Base-by-base conservation (phyloP, 2,888 invertebrate genomes). In the Physocephala rufipes region DNA sequence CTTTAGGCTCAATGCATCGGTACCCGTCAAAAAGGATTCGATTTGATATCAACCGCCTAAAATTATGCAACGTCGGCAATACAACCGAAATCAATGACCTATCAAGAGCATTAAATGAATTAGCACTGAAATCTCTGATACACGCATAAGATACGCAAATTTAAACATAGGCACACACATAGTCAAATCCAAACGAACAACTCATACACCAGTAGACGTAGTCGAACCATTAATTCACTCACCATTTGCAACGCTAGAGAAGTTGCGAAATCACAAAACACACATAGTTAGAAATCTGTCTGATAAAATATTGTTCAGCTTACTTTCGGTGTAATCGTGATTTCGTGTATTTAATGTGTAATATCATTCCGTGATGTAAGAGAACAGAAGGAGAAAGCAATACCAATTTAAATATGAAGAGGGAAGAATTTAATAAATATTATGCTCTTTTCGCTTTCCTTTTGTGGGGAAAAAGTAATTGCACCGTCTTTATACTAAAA, bases 51-150 rank as follows among this genome's bases (percentile, higher is more conserved):
- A 28, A 26, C 3, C 26, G 63, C 63, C 63, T 21, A 63, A 63
- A 63, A 63, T 45, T 47, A 63, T 63, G 63, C 63, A 63, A 45
- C 24, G 26, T 2, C 63, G 47, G 63, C 47, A 47, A 63, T 45
- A 47, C 47, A 63, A 47, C n/a, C 19, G 58, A 63, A 63, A 63
- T 63, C 63, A 63, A 63, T 63, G 45, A 63, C 63, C 47, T 13
- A 9, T 15, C 16, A 49, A 4, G 19, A 49, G 49, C 15, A 53
- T 19, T 26, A 58, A 28, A 26, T 36, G 36, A 36, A 36, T 36
- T 36, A 24, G 9, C 58, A 1, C n/a, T n/a, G n/a, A n/a, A n/a
- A n/a, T n/a, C n/a, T n/a, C n/a, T n/a, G n/a, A n/a, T n/a, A n/a
- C n/a, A n/a, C n/a, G n/a, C n/a, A n/a, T n/a, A n/a, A n/a, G n/a